Conservation (phyloP, 2,888 invertebrate species). For the Athripsodes cinereus region DNA sequence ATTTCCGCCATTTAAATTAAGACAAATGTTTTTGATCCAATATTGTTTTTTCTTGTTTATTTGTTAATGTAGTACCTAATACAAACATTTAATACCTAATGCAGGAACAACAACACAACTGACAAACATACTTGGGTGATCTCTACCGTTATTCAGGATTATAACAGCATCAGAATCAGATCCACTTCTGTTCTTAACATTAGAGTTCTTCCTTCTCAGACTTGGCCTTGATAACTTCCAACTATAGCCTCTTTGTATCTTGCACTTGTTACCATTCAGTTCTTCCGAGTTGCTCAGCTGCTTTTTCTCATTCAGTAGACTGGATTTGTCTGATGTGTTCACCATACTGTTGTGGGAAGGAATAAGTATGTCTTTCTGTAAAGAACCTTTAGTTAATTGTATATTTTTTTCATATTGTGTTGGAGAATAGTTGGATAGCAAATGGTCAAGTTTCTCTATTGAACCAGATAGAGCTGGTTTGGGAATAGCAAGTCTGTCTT, state of each 20-base stretch:
- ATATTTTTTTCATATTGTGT: constrained; percentile 27
- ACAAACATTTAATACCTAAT: too few relatives aligned
- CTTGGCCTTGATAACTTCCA: constrained; percentile 72
- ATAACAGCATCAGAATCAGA: constrained; percentile 57
- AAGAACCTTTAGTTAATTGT: constrained; percentile 25
- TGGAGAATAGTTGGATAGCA: constrained; percentile 21
- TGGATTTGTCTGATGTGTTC: constrained; percentile 28
- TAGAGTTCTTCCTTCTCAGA: constrained; percentile 54
- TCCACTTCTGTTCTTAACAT: constrained; percentile 48
- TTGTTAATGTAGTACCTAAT: too few relatives aligned
- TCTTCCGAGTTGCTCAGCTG: constrained; percentile 28
- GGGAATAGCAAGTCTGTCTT: constrained; percentile 20
- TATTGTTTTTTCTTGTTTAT: too few relatives aligned
- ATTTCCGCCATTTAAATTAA: too few relatives aligned
- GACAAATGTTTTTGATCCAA: too few relatives aligned
- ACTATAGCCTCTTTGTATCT: constrained; percentile 65
- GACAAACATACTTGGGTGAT: constrained; percentile 56
- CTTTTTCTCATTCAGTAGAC: constrained; percentile 38
- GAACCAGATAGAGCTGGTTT: constrained; percentile 21
- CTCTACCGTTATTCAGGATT: constrained; percentile 63
- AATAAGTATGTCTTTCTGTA: constrained; percentile 23
- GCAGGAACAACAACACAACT: too few relatives aligned
- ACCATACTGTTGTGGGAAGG: constrained; percentile 23
- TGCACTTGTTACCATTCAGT: constrained; percentile 40
- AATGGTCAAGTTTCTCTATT: constrained; percentile 21